Evolutionary conservation across 2,113 vertebrate genomes (phyloP).

Genomic region (Psephotus haematonotus): DNA sequence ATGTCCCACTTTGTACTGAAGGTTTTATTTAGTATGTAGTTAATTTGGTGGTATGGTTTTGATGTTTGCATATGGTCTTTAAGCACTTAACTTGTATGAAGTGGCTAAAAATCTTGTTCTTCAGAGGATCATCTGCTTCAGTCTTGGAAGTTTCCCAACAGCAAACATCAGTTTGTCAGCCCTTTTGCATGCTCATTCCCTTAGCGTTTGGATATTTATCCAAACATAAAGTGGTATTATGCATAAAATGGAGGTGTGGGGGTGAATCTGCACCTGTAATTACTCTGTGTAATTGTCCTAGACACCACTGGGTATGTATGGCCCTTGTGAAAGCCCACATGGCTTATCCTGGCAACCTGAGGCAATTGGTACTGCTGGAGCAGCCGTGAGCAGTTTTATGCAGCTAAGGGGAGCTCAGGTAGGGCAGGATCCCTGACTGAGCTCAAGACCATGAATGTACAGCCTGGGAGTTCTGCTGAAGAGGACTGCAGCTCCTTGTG

Average conservation of each 20-base stretch:
- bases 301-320: fast-evolving
- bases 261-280: background rate
- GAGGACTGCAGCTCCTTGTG: fast-evolving
- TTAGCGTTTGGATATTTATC: background rate
- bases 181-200: background rate
- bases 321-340: fast-evolving
- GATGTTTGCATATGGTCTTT: background rate
- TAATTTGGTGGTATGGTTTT: background rate
- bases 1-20: background rate
- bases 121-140: background rate
- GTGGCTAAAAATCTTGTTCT: background rate
- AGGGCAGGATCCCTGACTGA: background rate
- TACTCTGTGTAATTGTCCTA: background rate
- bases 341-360: fast-evolving
- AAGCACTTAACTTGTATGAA: background rate
- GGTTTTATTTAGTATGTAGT: background rate
- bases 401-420: background rate
- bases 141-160: background rate
- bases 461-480: background rate
- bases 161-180: background rate
- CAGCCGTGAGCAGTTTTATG: fast-evolving
- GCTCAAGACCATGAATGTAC: background rate
- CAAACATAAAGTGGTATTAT: background rate
- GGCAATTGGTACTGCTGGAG: background rate
- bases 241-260: background rate